phyloP scores from a whole-genome alignment of 37 sponge, comb jelly and placozoan species.

The Bolinopsis microptera region DNA sequence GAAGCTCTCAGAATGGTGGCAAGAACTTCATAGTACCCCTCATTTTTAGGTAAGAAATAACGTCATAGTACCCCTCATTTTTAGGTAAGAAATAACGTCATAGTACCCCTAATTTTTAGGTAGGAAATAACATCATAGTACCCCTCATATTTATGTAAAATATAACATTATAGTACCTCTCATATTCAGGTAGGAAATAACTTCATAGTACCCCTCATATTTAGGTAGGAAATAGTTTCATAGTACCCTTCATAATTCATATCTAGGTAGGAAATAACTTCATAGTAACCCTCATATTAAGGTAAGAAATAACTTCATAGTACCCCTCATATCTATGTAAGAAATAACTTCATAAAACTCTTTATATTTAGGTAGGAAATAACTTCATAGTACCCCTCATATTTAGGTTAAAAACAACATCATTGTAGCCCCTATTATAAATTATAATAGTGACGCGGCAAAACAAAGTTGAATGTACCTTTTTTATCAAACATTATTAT shows the following conservation, averaged over 20 bases:
- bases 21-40: constrained; percentile 52
- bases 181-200: not conserved
- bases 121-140: constrained; percentile 30
- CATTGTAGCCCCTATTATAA: too few relatives aligned
- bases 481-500: too few relatives aligned
- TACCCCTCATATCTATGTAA: constrained; percentile 55
- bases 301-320: too few relatives aligned
- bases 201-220: constrained; percentile 53
- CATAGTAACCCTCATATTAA: not conserved
- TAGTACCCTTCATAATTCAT: too few relatives aligned
- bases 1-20: constrained; percentile 56
- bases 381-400: too few relatives aligned
- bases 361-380: too few relatives aligned
- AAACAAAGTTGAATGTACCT: too few relatives aligned
- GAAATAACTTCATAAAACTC: constrained; percentile 13
- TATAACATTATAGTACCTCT: not conserved
- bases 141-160: constrained; percentile 54
- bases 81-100: constrained; percentile 46
- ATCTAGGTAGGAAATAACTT: too few relatives aligned
- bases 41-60: constrained; percentile 49
- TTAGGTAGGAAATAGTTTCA: constrained; percentile 37
- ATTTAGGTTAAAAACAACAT: too few relatives aligned
- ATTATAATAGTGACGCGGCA: too few relatives aligned
- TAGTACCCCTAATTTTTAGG: constrained; percentile 58
- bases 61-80: constrained; percentile 50